phyloP scores from a whole-genome alignment of 2,797 vertebrate genomes.

The Glossophaga mutica region DNA sequence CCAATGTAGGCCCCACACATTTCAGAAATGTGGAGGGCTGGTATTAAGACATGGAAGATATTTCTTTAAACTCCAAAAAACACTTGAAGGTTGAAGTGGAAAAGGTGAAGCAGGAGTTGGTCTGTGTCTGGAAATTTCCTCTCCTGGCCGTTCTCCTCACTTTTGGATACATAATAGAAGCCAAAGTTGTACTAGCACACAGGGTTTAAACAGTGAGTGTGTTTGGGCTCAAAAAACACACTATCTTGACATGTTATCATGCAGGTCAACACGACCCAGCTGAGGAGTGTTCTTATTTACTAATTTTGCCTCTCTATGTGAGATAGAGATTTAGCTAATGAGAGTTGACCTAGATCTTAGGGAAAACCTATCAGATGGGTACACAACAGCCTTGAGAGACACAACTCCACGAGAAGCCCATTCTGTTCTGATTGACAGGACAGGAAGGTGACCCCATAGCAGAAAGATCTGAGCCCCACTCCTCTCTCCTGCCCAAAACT shows the following conservation, averaged over 20 bases:
- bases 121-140: neutral
- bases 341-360: neutral
- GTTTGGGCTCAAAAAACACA: neutral
- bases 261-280: neutral
- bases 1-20: neutral
- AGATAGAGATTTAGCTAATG: neutral
- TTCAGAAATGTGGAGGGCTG: neutral
- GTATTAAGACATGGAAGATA: neutral
- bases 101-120: neutral
- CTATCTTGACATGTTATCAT: neutral
- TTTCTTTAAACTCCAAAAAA: neutral
- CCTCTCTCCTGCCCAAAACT: neutral
- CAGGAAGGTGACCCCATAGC: neutral
- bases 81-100: neutral
- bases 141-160: neutral
- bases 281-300: neutral
- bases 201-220: neutral
- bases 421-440: neutral
- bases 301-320: neutral
- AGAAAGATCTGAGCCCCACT: neutral
- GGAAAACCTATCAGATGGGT: neutral
- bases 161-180: neutral
- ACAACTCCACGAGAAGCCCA: neutral
- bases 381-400: neutral
- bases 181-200: neutral